Base-by-base conservation (phyloP, 2,797 vertebrate genomes). In the Macroramphosus scolopax region DNA sequence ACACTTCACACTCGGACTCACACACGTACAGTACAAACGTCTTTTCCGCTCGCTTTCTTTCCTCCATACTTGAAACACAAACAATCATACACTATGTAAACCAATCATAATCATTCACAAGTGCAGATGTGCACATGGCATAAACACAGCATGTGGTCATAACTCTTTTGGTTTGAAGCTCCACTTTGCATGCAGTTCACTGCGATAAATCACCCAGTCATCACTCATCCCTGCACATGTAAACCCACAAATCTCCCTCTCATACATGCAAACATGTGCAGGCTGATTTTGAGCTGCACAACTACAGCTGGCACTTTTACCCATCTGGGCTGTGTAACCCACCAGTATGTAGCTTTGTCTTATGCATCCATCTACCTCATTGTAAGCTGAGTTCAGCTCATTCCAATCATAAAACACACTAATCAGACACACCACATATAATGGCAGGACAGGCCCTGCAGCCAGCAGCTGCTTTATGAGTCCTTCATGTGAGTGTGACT, bases 401-500 rank as follows among this genome's bases (percentile, higher is more conserved):
- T n/a, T n/a, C n/a, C n/a, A n/a, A 58, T 64, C 69, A 55, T 46
- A 53, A 51, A 58, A 79, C 69, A 75, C 54, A 63, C 55, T 51
- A 42, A 64, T 60, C 46, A 78, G 68, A 80, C 64, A 65, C 77
- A 72, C 68, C 65, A 60, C 81, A 77, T 76, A 77, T 49, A 70
- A 76, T 29, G 63, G 44, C 53, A 52, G 64, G 55, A 28, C 56
- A 67, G 55, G 61, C 60, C 65, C 61, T 28, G 58, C 70, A 72
- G 73, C 69, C 59, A 72, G 71, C 33, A 41, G 45, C 16, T 18
- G 60, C 59, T 78, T 78, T 64, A 63, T 31, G 68, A 78, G 78
- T 85, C 75, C 70, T 78, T 78, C 75, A 71, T 75, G 71, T 75
- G 79, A 87, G 68, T 75, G 49, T 50, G 55, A 64, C 72, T 78